Conservation (phyloP, 2,888 invertebrate species). For the Mechanitis mazaeus region DNA sequence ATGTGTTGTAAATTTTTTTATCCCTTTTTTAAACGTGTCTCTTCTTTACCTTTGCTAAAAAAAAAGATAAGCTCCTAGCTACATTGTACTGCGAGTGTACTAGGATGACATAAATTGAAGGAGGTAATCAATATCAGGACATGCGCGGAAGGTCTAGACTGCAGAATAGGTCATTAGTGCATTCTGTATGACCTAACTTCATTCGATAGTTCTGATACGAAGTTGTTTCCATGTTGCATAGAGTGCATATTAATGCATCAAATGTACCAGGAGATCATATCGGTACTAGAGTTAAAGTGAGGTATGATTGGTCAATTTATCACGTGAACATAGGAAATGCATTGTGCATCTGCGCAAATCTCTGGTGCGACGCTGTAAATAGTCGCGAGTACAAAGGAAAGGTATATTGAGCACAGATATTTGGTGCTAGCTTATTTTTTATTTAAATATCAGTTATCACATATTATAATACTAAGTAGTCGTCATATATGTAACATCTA, state of each 20-base stretch:
- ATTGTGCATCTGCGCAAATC: constrained; percentile 35
- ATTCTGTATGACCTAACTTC: constrained; percentile 28
- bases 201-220: constrained; percentile 19
- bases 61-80: constrained; percentile 6
- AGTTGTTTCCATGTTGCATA: constrained; percentile 19
- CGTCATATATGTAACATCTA: too few relatives aligned
- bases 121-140: constrained; percentile 22
- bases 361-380: constrained; percentile 17
- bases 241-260: constrained; percentile 34
- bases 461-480: too few relatives aligned
- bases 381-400: constrained; percentile 7
- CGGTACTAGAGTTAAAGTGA: constrained; percentile 24
- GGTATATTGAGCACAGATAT: constrained; percentile 1
- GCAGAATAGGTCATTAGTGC: constrained; percentile 26
- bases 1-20: too few relatives aligned
- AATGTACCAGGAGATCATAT: constrained; percentile 35
- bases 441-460: neutral
- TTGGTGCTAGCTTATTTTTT: neutral
- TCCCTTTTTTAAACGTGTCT: too few relatives aligned
- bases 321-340: constrained; percentile 32
- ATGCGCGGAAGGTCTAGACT: constrained; percentile 30
- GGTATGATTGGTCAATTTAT: constrained; percentile 25
- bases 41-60: too few relatives aligned
- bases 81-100: constrained; percentile 20
- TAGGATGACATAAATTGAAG: constrained; percentile 21